These are phyloP conservation scores for Umimayanthus kanabou DNA, from an alignment of 92 coral and sea anemone genomes.

Conservation along the genomic window DNA sequence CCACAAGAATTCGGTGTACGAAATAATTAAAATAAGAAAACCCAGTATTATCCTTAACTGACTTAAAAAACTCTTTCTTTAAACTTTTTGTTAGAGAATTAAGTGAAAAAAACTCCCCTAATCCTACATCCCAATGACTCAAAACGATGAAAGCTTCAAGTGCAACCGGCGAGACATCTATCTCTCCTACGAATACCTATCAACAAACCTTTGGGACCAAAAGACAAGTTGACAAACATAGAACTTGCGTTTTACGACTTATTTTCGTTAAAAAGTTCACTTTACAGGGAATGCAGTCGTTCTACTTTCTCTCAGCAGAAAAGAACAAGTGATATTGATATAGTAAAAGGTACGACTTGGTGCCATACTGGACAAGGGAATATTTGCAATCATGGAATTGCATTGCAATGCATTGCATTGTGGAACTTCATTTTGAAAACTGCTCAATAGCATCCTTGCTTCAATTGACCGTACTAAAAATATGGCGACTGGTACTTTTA, in stretches of 20 bases:
- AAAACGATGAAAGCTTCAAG: neutral
- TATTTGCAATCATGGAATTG: neutral
- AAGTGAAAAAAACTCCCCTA: neutral
- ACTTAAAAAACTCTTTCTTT: neutral
- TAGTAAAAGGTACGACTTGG: neutral
- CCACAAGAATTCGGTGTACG: neutral
- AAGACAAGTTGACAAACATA: neutral
- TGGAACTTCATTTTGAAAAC: neutral
- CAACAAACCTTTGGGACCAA: neutral
- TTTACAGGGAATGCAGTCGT: neutral
- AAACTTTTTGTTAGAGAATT: neutral
- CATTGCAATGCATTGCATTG: neutral
- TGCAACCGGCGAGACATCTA: too few relatives aligned
- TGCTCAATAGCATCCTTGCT: neutral
- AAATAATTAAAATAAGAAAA: too few relatives aligned
- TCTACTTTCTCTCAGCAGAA: neutral
- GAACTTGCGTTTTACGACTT: neutral
- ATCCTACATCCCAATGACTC: neutral
- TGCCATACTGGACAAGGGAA: neutral
- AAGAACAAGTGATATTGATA: neutral
- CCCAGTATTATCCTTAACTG: too few relatives aligned
- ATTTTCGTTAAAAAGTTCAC: neutral
- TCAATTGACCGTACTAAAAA: neutral
- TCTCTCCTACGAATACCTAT: neutral
- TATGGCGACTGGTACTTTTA: too few relatives aligned